Evolutionary conservation across 1,140 invertebrate species (phyloP), one percentile per base, ranked within the genome.

Genomic region (Trachelipus rathkii): DNA sequence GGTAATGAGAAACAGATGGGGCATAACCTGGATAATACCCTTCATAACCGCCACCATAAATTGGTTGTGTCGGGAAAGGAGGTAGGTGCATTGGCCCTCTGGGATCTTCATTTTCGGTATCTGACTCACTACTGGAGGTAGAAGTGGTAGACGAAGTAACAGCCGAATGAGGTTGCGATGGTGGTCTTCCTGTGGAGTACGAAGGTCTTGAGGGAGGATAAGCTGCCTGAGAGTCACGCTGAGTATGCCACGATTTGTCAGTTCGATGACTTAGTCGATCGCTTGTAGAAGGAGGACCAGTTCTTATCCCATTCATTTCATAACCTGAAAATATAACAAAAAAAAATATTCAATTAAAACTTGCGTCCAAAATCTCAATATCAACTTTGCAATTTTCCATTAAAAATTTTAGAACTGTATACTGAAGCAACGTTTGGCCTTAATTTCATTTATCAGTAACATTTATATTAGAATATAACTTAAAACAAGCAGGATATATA

Each of bases 211-310:
- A 79, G 23, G 75, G 68, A 19, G 75, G 75, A 21, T 74, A 74
- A 46, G 73, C 71, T n/a, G 50, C 73, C 19, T 60, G 78, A 21
- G 72, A 77, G 44, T 79, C 78, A 19, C 78, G 68, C 10, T 74
- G 75, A 10, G 76, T 75, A 15, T 70, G 44, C 79, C 79, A 81
- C 11, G 72, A 77, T 46, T 81, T 81, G 77, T 81, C 79, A n/a
- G 75, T 81, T 44, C 75, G 74, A 44, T 81, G 79, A 67, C 77
- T 78, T 10, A 78, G 72, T 11, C 79, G 73, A 76, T 80, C 79
- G 46, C 79, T 80, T 23, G 77, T 80, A 23, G 79, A 80, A n/a
- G 79, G 74, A 7, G 79, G 79, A 2, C 79, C 79, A 2, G 68
- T 50, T 19, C 79, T 53, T 19, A 73, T 76, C 66, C 66, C 71